A percentile compares a stretch with the other conserved stretches of the same genome.
Evolutionary conservation across 2,797 vertebrate species (phyloP).

Genomic region (Linurgus olivaceus): DNA sequence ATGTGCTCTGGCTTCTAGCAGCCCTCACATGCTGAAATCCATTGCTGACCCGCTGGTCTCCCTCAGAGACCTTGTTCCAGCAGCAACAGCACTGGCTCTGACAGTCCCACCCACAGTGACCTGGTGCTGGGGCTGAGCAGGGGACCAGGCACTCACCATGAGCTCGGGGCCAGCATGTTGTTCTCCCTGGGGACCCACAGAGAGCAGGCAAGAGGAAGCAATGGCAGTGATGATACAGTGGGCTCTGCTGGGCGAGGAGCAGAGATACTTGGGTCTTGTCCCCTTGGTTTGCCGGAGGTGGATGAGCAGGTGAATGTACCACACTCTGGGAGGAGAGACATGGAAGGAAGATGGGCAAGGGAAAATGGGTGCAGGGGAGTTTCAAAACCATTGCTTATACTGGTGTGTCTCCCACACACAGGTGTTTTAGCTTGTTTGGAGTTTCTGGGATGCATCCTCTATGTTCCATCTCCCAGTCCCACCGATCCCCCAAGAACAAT

Average conservation of each 20-base stretch:
- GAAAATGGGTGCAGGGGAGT: background rate
- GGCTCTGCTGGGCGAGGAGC: background rate
- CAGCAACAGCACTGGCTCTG: background rate
- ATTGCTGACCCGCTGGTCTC: rapidly evolving
- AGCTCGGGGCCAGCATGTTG: background rate
- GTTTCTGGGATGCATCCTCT: background rate
- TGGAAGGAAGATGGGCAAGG: background rate
- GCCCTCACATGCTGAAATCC: background rate
- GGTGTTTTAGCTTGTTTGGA: background rate
- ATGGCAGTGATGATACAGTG: background rate
- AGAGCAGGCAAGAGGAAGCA: background rate
- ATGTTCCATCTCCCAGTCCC: background rate
- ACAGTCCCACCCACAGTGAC: background rate
- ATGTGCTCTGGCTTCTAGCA: background rate
- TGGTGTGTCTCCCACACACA: background rate
- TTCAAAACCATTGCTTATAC: background rate
- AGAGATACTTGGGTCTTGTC: background rate
- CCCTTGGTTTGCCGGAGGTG: background rate
- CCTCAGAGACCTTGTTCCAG: background rate
- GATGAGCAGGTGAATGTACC: background rate
- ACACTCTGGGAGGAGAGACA: rapidly evolving
- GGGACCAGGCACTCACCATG: background rate
- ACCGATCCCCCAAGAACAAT: rapidly evolving
- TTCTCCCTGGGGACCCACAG: background rate
- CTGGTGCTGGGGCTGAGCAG: background rate